Conservation (phyloP, 2,797 vertebrate species). For the Synanceia verrucosa region DNA sequence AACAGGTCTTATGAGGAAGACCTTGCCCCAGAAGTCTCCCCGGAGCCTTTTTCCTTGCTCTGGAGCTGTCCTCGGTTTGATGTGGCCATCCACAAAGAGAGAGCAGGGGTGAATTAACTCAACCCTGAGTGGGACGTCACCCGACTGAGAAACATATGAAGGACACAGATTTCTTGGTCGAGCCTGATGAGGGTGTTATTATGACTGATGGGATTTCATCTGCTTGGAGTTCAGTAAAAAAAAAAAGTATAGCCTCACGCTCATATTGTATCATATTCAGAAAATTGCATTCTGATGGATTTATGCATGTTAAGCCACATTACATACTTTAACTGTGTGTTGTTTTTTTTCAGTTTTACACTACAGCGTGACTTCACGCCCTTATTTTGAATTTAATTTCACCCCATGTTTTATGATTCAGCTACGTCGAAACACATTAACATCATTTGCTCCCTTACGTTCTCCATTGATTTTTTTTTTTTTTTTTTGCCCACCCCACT, state of each 20-base stretch:
- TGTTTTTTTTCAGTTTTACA: not conserved
- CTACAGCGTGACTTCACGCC: not conserved
- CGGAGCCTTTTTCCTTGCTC: not conserved
- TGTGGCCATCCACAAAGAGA: not conserved
- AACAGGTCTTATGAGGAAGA: not conserved
- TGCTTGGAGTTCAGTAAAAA: too few species aligned
- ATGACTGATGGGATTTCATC: not conserved
- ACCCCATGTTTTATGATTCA: not conserved
- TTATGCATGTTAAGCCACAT: slow-evolving; percentile 9
- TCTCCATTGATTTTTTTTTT: not conserved
- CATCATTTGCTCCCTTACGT: not conserved
- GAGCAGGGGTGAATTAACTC: not conserved
- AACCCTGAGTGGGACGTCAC: not conserved
- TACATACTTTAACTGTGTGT: not conserved
- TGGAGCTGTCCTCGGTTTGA: not conserved
- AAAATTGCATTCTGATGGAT: slow-evolving; percentile 4
- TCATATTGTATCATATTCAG: slow-evolving; percentile 7
- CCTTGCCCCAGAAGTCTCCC: not conserved
- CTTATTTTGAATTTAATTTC: not conserved
- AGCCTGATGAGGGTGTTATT: not conserved
- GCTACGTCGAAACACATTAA: not conserved
- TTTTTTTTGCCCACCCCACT: not conserved
- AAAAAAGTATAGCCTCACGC: not conserved
- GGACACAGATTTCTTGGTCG: not conserved
- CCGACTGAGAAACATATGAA: not conserved